Evolutionary conservation across 1,140 invertebrate species (phyloP).

Genomic region (Triops longicaudatus): DNA sequence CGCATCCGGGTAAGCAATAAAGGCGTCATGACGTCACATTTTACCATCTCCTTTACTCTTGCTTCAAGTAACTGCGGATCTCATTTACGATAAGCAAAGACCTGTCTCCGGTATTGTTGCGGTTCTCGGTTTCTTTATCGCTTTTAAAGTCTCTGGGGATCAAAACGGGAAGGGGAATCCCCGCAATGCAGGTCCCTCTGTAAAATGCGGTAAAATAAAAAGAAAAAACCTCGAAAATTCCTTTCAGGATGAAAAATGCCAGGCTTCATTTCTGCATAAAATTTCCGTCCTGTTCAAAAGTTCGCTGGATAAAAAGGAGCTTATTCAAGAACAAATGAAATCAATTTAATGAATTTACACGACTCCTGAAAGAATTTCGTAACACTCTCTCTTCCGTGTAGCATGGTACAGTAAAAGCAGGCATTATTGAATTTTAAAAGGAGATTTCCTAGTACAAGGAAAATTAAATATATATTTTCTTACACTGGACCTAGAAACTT

Average conservation of each 20-base stretch:
- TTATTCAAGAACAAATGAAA: neutral
- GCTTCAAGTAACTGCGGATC: slow-evolving; percentile 8
- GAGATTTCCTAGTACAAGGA: no score
- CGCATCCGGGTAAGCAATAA: neutral
- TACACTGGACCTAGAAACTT: no score
- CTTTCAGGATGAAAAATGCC: neutral
- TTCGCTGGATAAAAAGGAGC: neutral
- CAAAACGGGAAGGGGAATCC: neutral
- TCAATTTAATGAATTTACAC: neutral
- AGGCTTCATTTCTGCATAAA: neutral
- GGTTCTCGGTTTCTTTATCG: slow-evolving; percentile 1
- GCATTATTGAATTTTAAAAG: no score
- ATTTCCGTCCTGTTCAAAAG: neutral
- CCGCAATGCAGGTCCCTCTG: neutral
- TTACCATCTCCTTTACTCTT: neutral
- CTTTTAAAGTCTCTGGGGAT: neutral
- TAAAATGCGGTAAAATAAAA: neutral
- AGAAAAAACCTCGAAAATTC: neutral
- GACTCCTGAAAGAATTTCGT: neutral
- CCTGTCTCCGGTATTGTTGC: slow-evolving; percentile 2
- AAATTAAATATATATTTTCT: no score
- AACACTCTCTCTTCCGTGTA: no score
- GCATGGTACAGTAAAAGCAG: no score
- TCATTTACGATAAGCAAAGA: slow-evolving; percentile 15
- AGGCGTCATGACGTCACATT: neutral